phyloP scores from a whole-genome alignment of 1,140 invertebrate genomes.

The Achroia grisella region DNA sequence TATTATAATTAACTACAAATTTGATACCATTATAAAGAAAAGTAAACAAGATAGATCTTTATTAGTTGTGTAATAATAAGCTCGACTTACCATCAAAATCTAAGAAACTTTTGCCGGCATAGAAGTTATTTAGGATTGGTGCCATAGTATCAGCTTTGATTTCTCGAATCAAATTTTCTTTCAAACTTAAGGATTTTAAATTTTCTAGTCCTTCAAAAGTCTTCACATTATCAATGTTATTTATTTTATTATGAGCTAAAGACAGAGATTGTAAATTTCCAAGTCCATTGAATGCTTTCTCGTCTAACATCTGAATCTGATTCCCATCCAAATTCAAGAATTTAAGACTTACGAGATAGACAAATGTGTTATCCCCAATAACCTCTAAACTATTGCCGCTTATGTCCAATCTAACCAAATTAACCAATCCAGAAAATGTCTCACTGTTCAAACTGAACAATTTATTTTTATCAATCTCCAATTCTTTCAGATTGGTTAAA shows the following conservation, averaged over 20 bases:
- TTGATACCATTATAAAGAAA: too few relatives aligned
- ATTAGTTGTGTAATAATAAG: background rate
- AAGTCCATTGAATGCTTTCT: constrained; percentile 81
- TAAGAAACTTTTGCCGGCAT: constrained; percentile 76
- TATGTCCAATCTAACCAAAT: constrained; percentile 78
- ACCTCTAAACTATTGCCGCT: constrained; percentile 80
- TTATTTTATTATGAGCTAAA: constrained; percentile 81
- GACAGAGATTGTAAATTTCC: constrained; percentile 78
- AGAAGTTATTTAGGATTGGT: constrained; percentile 83
- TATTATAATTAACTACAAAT: too few relatives aligned
- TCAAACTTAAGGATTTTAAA: constrained; percentile 76
- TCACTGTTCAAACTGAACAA: constrained; percentile 80
- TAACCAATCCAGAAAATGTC: constrained; percentile 80
- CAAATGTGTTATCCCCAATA: constrained; percentile 83
- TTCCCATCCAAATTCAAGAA: constrained; percentile 84
- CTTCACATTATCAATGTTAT: constrained; percentile 76
- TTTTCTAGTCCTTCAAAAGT: constrained; percentile 77
- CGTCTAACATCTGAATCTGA: constrained; percentile 77
- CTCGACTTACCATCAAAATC: constrained; percentile 62
- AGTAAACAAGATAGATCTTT: too few relatives aligned
- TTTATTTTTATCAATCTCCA: constrained; percentile 81
- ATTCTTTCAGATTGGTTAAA: constrained; percentile 76
- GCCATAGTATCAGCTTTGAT: constrained; percentile 80
- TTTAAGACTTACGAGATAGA: constrained; percentile 78
- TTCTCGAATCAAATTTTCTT: constrained; percentile 79